Evolutionary conservation across 2,888 invertebrate genomes (phyloP).

Genomic region (Mythimna impura): DNA sequence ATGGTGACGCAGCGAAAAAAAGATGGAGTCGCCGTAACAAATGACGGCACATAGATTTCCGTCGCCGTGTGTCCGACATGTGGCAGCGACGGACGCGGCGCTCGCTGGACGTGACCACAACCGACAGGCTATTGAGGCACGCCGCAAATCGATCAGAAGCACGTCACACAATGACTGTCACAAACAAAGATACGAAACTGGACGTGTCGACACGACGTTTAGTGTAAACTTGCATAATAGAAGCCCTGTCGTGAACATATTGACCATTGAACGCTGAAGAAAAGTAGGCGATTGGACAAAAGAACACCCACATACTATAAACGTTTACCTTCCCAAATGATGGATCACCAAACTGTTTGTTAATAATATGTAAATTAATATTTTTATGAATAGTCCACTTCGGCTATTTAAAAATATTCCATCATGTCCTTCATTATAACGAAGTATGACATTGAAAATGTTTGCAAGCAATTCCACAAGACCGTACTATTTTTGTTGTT

Average conservation of each 20-base stretch:
- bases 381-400: conserved; percentile 22
- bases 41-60: conserved; percentile 39
- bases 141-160: conserved; percentile 78
- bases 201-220: conserved; percentile 39
- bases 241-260: conserved; percentile 17
- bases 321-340: conserved; percentile 33
- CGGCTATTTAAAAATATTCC: conserved; percentile 12
- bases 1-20: conserved; percentile 34
- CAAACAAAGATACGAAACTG: conserved; percentile 56
- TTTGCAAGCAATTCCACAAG: conserved; percentile 12
- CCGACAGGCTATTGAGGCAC: conserved; percentile 65
- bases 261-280: background rate
- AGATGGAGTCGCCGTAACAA: conserved; percentile 28
- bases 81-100: conserved; percentile 30
- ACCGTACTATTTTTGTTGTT: background rate
- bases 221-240: conserved; percentile 48
- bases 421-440: conserved; percentile 11
- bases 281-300: conserved; percentile 23
- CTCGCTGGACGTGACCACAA: conserved; percentile 53
- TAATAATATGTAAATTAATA: conserved; percentile 14
- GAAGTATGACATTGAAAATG: conserved; percentile 17
- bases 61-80: conserved; percentile 43
- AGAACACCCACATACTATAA: conserved; percentile 26
- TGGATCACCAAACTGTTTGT: conserved; percentile 28
- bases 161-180: conserved; percentile 66